A percentile compares a stretch with the other conserved stretches of the same genome.
Conservation (phyloP, 1,140 invertebrate genomes). For the Dysdera silvatica region DNA sequence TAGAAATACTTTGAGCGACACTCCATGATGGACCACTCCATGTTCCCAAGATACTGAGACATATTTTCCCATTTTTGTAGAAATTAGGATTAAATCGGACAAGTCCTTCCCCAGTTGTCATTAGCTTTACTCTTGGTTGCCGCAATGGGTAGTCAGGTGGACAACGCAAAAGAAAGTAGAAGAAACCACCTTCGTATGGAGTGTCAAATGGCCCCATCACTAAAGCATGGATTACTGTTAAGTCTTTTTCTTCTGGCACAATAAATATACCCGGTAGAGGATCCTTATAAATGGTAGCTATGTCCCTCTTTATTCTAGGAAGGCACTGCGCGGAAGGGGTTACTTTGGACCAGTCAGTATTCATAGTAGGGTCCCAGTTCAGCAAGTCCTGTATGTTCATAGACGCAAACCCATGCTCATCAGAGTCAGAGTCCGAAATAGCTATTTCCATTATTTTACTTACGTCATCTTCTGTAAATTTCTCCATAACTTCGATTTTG, state of each 20-base stretch:
- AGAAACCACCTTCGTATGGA: slow-evolving; percentile 59
- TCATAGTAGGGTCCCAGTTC: slow-evolving; percentile 43
- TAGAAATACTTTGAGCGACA: slow-evolving; percentile 52
- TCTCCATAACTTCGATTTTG: no score
- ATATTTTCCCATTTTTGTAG: slow-evolving; percentile 57
- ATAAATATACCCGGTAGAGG: slow-evolving; percentile 53
- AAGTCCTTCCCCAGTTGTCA: slow-evolving; percentile 54
- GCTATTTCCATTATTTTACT: no score
- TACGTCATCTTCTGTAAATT: no score
- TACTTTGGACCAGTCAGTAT: slow-evolving; percentile 43
- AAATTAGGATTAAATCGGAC: slow-evolving; percentile 58
- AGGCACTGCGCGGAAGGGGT: slow-evolving; percentile 41
- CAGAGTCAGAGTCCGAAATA: no score
- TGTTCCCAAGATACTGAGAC: slow-evolving; percentile 56
- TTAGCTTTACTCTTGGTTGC: slow-evolving; percentile 53
- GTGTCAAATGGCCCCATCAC: slow-evolving; percentile 58
- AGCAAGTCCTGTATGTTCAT: no score
- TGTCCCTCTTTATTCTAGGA: slow-evolving; percentile 46
- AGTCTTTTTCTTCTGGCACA: slow-evolving; percentile 51
- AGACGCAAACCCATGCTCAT: no score
- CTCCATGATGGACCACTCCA: slow-evolving; percentile 55
- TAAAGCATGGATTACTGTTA: slow-evolving; percentile 53
- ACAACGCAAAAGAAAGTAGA: slow-evolving; percentile 53
- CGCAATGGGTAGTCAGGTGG: slow-evolving; percentile 51
- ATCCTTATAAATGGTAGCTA: slow-evolving; percentile 51